A percentile compares a stretch with the other conserved stretches of the same genome.
phyloP scores from a whole-genome alignment of 2,797 vertebrate species.

The Nyctalus aviator region DNA sequence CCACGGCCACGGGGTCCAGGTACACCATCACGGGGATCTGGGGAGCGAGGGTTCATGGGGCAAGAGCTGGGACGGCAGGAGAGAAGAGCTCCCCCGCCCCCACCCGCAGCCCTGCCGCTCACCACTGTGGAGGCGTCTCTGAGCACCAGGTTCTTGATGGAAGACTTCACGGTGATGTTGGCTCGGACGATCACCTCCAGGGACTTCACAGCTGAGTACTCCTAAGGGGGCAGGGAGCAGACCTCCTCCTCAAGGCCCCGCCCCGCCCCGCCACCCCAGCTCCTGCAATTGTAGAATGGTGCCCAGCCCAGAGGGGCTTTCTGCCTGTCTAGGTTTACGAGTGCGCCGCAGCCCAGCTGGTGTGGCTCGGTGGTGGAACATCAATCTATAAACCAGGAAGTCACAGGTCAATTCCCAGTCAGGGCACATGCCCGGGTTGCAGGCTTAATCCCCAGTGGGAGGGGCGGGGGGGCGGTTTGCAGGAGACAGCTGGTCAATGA shows the following conservation, averaged over 20 bases:
- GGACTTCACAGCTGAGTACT: slow-evolving; percentile 91
- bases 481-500: too few relatives aligned
- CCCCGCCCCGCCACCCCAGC: not conserved
- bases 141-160: slow-evolving; percentile 92
- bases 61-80: not conserved
- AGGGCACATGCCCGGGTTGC: too few relatives aligned
- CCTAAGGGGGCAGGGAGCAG: slow-evolving; percentile 84
- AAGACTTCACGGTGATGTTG: slow-evolving; percentile 95
- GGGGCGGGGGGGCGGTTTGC: too few relatives aligned
- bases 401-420: too few relatives aligned
- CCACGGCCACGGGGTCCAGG: slow-evolving; percentile 89
- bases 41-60: not conserved
- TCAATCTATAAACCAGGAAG: too few relatives aligned
- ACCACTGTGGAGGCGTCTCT: slow-evolving; percentile 93
- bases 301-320: not conserved
- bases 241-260: not conserved
- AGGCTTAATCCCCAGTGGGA: too few relatives aligned
- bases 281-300: not conserved
- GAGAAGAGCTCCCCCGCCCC: not conserved
- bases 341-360: not conserved
- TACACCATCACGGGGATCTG: slow-evolving; percentile 94
- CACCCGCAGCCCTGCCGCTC: not conserved
- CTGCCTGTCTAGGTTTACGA: not conserved
- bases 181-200: slow-evolving; percentile 93
- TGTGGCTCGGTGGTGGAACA: too few relatives aligned